These are phyloP conservation scores for Percopsis omiscomaycus DNA, from an alignment of 2,797 vertebrate species.

Conservation along the genomic window DNA sequence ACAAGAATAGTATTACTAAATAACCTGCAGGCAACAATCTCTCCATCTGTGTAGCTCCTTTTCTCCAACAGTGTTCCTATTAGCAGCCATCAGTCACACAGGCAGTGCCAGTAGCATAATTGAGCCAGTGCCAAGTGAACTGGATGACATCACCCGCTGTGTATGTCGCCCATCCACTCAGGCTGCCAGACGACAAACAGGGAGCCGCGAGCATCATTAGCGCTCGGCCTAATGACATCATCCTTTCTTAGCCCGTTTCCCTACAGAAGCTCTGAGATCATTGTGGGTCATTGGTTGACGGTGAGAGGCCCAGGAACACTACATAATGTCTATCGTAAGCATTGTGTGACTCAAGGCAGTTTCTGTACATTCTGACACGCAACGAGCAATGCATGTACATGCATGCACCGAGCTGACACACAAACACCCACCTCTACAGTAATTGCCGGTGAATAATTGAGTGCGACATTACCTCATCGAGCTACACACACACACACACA, in stretches of 20 bases:
- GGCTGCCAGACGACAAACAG: constrained; percentile 50
- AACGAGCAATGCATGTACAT: constrained; percentile 1
- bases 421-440: not conserved
- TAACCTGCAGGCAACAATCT: constrained; percentile 37
- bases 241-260: constrained; percentile 35
- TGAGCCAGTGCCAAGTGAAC: constrained; percentile 63
- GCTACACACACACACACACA: constrained; percentile 11
- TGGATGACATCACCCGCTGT: constrained; percentile 68
- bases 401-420: constrained; percentile 27
- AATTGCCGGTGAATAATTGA: constrained; percentile 39
- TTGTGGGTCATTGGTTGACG: constrained; percentile 29
- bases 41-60: constrained; percentile 19
- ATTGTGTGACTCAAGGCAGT: constrained; percentile 12
- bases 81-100: constrained; percentile 56
- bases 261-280: constrained; percentile 60
- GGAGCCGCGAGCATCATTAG: constrained; percentile 55
- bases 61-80: constrained; percentile 50
- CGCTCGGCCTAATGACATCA: constrained; percentile 54
- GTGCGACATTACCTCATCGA: constrained; percentile 53
- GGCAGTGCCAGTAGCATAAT: constrained; percentile 54
- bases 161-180: constrained; percentile 56
- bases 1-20: constrained; percentile 34
- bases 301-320: constrained; percentile 28
- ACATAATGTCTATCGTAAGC: constrained; percentile 36
- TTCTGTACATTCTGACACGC: not conserved